These are phyloP conservation scores for Donacobius atricapilla DNA, from an alignment of 2,113 vertebrate genomes.

Conservation along the genomic window DNA sequence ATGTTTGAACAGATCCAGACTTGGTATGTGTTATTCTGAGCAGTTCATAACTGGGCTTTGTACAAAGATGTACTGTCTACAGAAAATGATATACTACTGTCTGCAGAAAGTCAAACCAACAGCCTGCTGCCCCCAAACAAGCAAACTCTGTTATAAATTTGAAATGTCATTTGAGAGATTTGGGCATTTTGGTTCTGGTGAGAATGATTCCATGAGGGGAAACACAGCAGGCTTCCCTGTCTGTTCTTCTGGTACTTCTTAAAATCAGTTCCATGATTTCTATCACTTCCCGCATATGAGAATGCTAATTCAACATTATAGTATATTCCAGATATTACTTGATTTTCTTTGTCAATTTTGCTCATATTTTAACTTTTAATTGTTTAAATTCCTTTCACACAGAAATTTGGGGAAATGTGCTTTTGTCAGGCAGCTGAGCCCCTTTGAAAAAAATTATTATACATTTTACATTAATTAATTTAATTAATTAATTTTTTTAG, in stretches of 20 bases:
- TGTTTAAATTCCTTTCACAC: neutral
- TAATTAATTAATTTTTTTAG: neutral
- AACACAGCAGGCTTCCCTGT: neutral
- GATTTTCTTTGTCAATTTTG: neutral
- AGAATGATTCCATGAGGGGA: neutral
- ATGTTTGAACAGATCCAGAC: neutral
- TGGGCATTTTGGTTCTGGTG: neutral
- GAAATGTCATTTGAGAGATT: neutral
- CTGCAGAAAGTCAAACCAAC: neutral
- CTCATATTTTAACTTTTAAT: neutral
- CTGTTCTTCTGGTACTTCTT: neutral
- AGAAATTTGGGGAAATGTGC: neutral
- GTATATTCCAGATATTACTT: neutral
- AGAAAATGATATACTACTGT: no score
- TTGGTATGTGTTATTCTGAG: neutral
- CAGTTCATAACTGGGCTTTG: neutral
- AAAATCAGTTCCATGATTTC: neutral
- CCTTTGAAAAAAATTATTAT: neutral
- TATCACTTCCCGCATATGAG: neutral
- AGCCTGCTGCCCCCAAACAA: neutral
- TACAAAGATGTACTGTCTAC: neutral
- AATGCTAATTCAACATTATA: neutral
- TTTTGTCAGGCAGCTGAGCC: neutral
- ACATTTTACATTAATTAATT: no score
- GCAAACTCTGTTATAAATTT: neutral